Base-by-base conservation (phyloP, 92 coral and sea anemone species). In the Chrysogorgia sp. region DNA sequence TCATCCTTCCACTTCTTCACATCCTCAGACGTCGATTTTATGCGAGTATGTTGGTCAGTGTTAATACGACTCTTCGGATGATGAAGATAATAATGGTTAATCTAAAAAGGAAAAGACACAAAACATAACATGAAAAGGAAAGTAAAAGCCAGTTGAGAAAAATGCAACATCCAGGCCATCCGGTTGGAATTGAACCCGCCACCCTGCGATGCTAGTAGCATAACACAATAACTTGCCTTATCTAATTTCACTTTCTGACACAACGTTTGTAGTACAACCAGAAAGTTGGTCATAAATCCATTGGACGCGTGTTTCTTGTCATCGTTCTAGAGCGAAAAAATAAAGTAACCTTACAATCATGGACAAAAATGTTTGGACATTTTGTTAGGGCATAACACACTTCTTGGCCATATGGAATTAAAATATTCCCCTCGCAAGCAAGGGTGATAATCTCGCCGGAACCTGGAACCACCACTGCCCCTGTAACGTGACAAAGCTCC, bases 231-330 rank as follows among this genome's bases (percentile, higher is more conserved):
- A 14, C 84, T 40, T 65, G 91, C 98, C 88, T 94, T 94, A 59
- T 91, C 97, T 70, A 91, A 79, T 47, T 81, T 94, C 55, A 94
- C 98, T 67, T 94, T 94, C 26, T 80, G 85, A 86, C 98, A 91
- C 13, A 94, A 79, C 58, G 88, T 90, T 68, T 94, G 98, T 66
- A 94, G 68, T 31, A 94, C 97, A 15, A 90, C 81, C 93, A 94
- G 86, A 69, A 94, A 74, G 63, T 91, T 94, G 34, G 86, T 63
- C 94, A 89, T 91, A 63, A 94, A 94, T 21, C 98, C 98, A 89
- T 94, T 93, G 52, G 96, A 87, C 12, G 97, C 93, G 52, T 91
- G 90, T 80, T 91, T 96, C 31, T 90, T 87, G 70, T 94, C 98
- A 82, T 94, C 98, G 58, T 88, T 88, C 98, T 94, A 48, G n/a